Base-by-base conservation (phyloP, 2,888 invertebrate species). In the Hedychridium roseum region DNA sequence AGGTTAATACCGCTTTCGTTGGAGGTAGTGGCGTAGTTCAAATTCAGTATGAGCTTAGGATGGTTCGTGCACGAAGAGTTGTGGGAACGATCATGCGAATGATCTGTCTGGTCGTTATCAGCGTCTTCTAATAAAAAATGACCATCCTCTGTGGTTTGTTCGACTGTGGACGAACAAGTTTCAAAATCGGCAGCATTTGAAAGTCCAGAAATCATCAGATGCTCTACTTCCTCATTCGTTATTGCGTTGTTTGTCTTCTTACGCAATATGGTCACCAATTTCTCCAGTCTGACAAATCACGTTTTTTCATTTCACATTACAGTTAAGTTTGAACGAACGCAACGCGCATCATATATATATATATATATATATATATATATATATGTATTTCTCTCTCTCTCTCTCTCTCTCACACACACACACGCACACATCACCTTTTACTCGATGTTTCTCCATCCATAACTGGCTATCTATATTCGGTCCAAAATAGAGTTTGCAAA, bases 221-320 rank as follows among this genome's bases (percentile, higher is more conserved):
- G n/a, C n/a, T n/a, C n/a, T n/a, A n/a, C 51, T 45, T 54, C 64
- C 53, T 58, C 58, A 52, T 56, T 51, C 42, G 16, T 35, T n/a
- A n/a, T n/a, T 46, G 51, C 38, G 42, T 20, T 48, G 54, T 61
- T 66, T 64, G 65, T 58, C 67, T 70, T 73, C 60, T 72, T 69
- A 57, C 65, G 73, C 49, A 73, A 70, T 51, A 71, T 70, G 55
- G 65, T 72, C 67, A 73, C 70, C 72, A 73, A 75, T 60, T 70
- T 73, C 69, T 77, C 78, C 68, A 76, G 66, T 74, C 78, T 79
- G 69, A 70, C 61, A 77, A 77, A 76, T 73, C 63, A 75, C 63
- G 75, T 62, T 70, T n/a, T n/a, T n/a, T 68, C 68, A 66, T 51
- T 45, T 62, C 50, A 56, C 58, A 55, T 63, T 58, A 55, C 43